Conservation (phyloP, 2,797 vertebrate species). For the Chelonia mydas region DNA sequence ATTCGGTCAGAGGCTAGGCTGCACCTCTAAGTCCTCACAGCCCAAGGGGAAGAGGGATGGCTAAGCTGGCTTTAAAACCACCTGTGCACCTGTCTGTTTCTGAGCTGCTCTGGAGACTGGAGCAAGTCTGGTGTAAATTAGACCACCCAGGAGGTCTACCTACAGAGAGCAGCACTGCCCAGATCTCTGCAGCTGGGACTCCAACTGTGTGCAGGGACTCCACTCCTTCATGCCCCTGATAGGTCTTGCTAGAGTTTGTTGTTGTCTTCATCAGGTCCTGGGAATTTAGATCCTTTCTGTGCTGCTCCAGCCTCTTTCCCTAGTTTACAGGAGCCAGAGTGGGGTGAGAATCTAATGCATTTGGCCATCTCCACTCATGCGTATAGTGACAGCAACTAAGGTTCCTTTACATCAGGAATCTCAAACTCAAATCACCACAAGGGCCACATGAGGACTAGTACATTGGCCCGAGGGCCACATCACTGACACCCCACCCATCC, state of each 20-base stretch:
- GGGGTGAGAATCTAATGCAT: background rate
- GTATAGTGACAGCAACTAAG: background rate
- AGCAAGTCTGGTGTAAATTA: background rate
- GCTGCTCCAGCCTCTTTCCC: background rate
- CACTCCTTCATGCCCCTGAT: background rate
- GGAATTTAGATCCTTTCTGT: background rate
- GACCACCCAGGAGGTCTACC: no score
- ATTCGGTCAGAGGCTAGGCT: no score
- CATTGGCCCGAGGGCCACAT: no score
- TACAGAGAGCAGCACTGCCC: background rate
- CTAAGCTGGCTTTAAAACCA: background rate
- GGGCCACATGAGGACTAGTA: no score
- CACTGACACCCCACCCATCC: no score
- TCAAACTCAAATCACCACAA: no score
- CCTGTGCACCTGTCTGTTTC: no score
- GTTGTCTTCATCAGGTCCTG: background rate
- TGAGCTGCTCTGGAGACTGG: background rate
- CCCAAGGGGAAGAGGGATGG: no score
- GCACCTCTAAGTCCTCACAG: background rate
- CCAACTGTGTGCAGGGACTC: background rate
- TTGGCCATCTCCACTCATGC: background rate
- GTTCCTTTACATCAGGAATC: background rate
- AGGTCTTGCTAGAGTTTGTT: background rate
- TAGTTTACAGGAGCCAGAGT: background rate
- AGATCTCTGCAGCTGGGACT: background rate